Conservation (phyloP, 2,888 invertebrate genomes). For the Kuschelorhynchus macadamiae region DNA sequence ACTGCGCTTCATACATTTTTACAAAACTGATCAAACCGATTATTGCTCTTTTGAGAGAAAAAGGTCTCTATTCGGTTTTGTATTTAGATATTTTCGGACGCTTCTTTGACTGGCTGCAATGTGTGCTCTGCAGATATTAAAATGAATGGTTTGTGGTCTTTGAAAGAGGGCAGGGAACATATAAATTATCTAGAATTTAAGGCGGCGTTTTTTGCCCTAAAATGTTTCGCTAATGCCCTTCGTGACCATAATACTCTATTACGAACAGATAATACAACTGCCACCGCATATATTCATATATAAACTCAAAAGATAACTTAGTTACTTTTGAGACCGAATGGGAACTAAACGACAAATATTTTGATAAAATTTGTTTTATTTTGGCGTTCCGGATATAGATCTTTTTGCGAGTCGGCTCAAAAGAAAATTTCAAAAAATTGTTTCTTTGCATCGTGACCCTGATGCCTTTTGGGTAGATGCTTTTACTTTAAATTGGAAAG, state of each 20-base stretch:
- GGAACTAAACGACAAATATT: too few species aligned
- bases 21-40: slow-evolving; percentile 15
- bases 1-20: neutral
- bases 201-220: too few species aligned
- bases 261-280: slow-evolving; percentile 17
- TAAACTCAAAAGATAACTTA: neutral
- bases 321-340: neutral
- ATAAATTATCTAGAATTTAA: too few species aligned
- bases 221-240: too few species aligned
- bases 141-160: too few species aligned
- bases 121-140: neutral
- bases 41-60: slow-evolving; percentile 1
- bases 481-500: slow-evolving; percentile 1
- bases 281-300: slow-evolving; percentile 11
- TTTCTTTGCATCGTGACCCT: slow-evolving; percentile 7
- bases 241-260: slow-evolving; percentile 8
- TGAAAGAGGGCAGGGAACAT: too few species aligned
- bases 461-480: slow-evolving; percentile 1
- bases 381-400: slow-evolving; percentile 10
- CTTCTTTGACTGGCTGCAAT: too few species aligned
- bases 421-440: slow-evolving; percentile 6
- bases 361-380: neutral
- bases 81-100: too few species aligned
- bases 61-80: neutral
- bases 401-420: slow-evolving; percentile 20